These are phyloP conservation scores for Momotus momota DNA, from an alignment of 2,797 vertebrate genomes.

Conservation along the genomic window DNA sequence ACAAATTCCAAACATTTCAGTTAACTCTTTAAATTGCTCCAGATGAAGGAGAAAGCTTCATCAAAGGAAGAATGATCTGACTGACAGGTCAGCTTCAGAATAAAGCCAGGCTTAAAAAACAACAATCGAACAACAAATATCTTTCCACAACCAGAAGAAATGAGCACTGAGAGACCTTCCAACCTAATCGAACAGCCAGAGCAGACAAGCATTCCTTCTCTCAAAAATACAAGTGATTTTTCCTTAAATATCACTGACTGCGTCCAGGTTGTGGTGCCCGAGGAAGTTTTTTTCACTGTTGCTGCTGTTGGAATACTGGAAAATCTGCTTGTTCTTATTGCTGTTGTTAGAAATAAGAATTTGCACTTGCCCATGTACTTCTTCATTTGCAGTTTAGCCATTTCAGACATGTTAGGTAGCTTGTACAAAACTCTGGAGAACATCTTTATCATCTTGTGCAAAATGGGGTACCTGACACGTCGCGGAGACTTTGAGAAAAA, in stretches of 20 bases:
- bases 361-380: slow-evolving; percentile 95
- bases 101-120: neutral
- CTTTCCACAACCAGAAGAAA: slow-evolving; percentile 26
- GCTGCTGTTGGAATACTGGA: slow-evolving; percentile 87
- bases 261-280: slow-evolving; percentile 83
- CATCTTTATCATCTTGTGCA: slow-evolving; percentile 86
- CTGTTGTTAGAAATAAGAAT: slow-evolving; percentile 89
- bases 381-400: slow-evolving; percentile 95
- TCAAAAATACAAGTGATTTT: slow-evolving; percentile 52
- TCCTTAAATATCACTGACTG: slow-evolving; percentile 84
- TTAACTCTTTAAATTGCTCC: neutral
- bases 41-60: neutral
- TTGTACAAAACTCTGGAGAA: slow-evolving; percentile 92
- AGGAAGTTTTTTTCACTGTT: slow-evolving; percentile 88
- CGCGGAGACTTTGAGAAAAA: slow-evolving; percentile 80
- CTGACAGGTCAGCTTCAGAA: neutral
- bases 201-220: slow-evolving; percentile 16
- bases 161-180: slow-evolving; percentile 49
- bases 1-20: neutral
- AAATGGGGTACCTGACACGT: slow-evolving; percentile 83
- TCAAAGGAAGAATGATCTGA: slow-evolving; percentile 30
- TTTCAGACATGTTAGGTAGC: slow-evolving; percentile 93
- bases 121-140: neutral
- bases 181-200: slow-evolving; percentile 26
- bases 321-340: slow-evolving; percentile 91